Evolutionary conservation across 2,888 invertebrate genomes (phyloP).

Genomic region (Malachius bipustulatus): DNA sequence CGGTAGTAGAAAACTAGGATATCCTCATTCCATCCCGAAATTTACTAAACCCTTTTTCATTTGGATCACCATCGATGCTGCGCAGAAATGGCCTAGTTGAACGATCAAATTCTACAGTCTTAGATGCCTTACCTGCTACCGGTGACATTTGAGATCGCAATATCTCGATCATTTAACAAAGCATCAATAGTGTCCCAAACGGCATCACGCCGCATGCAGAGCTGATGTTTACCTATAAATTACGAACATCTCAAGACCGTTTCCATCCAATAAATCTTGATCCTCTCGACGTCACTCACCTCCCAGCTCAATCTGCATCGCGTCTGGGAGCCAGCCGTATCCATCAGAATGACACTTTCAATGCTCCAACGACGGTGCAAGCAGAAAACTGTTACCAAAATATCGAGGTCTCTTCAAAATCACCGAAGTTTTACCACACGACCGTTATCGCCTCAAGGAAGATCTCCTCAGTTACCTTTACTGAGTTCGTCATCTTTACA

Average conservation of each 20-base stretch:
- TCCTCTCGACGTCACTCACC: conserved; percentile 10
- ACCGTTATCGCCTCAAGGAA: no score
- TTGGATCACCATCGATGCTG: conserved; percentile 33
- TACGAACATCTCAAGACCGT: neutral
- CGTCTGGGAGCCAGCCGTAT: conserved; percentile 6
- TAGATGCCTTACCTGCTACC: conserved; percentile 16
- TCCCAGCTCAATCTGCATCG: conserved; percentile 5
- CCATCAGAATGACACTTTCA: neutral
- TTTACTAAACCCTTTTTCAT: conserved; percentile 26
- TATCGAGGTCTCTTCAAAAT: conserved; percentile 8
- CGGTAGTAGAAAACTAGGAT: conserved; percentile 10
- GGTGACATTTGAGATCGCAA: conserved; percentile 15
- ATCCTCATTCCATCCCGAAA: conserved; percentile 10
- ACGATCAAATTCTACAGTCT: conserved; percentile 14
- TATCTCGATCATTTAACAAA: no score
- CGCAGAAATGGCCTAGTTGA: conserved; percentile 29
- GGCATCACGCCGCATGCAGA: neutral
- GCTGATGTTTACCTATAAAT: neutral
- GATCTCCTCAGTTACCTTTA: no score
- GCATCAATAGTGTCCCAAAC: no score
- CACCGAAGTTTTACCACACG: conserved; percentile 7
- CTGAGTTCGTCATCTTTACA: no score
- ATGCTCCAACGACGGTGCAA: conserved; percentile 4
- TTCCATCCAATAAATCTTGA: neutral
- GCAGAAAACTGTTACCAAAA: conserved; percentile 9